Conservation (phyloP, 2,888 invertebrate genomes). For the Drosophila quasianomalipes region DNA sequence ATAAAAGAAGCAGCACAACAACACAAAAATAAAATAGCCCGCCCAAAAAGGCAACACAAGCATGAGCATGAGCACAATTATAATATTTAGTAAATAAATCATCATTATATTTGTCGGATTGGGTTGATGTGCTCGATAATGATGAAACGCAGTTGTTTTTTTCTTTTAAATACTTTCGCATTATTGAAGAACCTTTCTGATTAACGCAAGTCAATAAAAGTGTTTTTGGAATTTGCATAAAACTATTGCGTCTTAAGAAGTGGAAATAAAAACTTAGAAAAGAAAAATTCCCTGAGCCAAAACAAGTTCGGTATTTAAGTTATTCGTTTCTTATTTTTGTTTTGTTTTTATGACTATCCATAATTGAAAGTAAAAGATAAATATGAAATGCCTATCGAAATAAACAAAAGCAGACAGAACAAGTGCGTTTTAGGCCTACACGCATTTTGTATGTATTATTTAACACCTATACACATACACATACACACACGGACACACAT, state of each 20-base stretch:
- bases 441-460: conserved; percentile 55
- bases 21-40: conserved; percentile 19
- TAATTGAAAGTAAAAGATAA: conserved; percentile 73
- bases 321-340: conserved; percentile 17
- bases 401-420: conserved; percentile 38
- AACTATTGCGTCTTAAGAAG: conserved; percentile 64
- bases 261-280: conserved; percentile 11
- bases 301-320: conserved; percentile 55
- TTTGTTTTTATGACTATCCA: conserved; percentile 23
- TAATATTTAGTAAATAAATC: conserved; percentile 72
- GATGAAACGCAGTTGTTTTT: conserved; percentile 13
- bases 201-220: conserved; percentile 51
- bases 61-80: conserved; percentile 51
- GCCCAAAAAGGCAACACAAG: conserved; percentile 39
- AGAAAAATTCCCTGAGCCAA: conserved; percentile 36
- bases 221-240: conserved; percentile 50
- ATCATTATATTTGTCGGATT: conserved; percentile 48
- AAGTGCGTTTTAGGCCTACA: conserved; percentile 69
- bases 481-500: conserved; percentile 6
- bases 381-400: conserved; percentile 49
- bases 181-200: conserved; percentile 19
- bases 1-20: neutral
- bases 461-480: conserved; percentile 60
- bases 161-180: conserved; percentile 24
- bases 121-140: conserved; percentile 14